phyloP scores from a whole-genome alignment of 1,140 invertebrate species.

The Argopecten irradians region DNA sequence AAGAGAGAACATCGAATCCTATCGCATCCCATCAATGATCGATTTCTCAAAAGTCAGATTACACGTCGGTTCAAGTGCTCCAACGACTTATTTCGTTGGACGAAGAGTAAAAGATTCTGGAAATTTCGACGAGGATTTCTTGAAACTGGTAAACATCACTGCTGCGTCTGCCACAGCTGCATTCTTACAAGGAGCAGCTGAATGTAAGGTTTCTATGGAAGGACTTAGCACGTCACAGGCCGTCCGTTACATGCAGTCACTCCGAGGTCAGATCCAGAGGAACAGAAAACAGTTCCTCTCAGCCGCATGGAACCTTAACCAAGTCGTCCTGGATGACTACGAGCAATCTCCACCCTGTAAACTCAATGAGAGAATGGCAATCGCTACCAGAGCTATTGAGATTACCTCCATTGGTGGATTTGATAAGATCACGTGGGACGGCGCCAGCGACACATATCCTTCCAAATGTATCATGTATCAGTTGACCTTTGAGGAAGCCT shows the following conservation, averaged over 20 bases:
- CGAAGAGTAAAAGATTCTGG: conserved; percentile 60
- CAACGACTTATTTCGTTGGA: conserved; percentile 64
- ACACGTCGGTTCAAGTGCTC: conserved; percentile 59
- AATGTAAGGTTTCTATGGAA: conserved; percentile 63
- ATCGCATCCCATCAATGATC: conserved; percentile 60
- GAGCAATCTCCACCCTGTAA: conserved; percentile 28
- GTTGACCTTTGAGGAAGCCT: conserved; percentile 59
- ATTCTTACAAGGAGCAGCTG: conserved; percentile 62
- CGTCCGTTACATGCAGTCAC: conserved; percentile 59
- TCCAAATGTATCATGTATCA: conserved; percentile 67
- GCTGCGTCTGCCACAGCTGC: conserved; percentile 59
- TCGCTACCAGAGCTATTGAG: conserved; percentile 58
- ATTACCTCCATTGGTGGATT: conserved; percentile 62
- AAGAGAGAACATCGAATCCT: conserved; percentile 58
- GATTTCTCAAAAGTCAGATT: conserved; percentile 61
- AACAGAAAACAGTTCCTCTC: conserved; percentile 58
- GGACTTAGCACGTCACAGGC: conserved; percentile 59
- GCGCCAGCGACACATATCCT: conserved; percentile 59
- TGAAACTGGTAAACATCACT: conserved; percentile 59
- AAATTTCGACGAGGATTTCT: conserved; percentile 63
- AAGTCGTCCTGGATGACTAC: conserved; percentile 56
- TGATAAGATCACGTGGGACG: conserved; percentile 62
- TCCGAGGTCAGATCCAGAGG: conserved; percentile 57
- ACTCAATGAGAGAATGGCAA: conserved; percentile 55
- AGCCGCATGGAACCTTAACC: conserved; percentile 66